A percentile compares a stretch with the other conserved stretches of the same genome.
These are phyloP conservation scores for Syrphus vitripennis DNA, from an alignment of 2,888 invertebrate genomes.

Conservation along the genomic window DNA sequence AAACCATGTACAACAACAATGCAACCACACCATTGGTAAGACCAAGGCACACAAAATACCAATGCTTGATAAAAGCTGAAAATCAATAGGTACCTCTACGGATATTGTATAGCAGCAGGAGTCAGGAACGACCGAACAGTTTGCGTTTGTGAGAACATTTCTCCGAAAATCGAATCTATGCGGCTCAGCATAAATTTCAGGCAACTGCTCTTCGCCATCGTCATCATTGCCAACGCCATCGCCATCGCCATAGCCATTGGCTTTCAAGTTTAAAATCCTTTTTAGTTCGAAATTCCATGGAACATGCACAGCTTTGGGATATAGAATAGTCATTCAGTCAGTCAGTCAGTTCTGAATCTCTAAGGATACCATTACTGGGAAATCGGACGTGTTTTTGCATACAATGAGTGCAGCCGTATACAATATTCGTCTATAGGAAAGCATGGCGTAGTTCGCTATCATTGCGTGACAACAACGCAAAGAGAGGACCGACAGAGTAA, in stretches of 20 bases:
- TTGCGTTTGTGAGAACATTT: slow-evolving; percentile 28
- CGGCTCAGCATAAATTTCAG: slow-evolving; percentile 51
- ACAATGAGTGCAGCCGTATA: slow-evolving; percentile 40
- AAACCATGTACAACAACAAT: background rate
- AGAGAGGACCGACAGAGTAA: slow-evolving; percentile 18
- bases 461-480: slow-evolving; percentile 50
- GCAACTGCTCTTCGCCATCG: slow-evolving; percentile 16
- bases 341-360: slow-evolving; percentile 43
- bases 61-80: slow-evolving; percentile 1
- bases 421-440: too few species aligned
- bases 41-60: background rate
- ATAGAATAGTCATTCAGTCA: slow-evolving; percentile 15
- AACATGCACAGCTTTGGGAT: slow-evolving; percentile 14
- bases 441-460: slow-evolving; percentile 32
- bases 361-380: slow-evolving; percentile 57
- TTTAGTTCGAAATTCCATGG: slow-evolving; percentile 25
- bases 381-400: slow-evolving; percentile 69
- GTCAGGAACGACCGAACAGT: background rate
- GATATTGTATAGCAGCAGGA: background rate
- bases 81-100: slow-evolving; percentile 24
- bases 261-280: slow-evolving; percentile 23
- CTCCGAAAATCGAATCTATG: slow-evolving; percentile 29
- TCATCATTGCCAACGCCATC: background rate
- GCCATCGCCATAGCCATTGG: background rate
- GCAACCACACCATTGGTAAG: background rate